phyloP scores from a whole-genome alignment of 2,113 vertebrate genomes.

The Noturus placidus region DNA sequence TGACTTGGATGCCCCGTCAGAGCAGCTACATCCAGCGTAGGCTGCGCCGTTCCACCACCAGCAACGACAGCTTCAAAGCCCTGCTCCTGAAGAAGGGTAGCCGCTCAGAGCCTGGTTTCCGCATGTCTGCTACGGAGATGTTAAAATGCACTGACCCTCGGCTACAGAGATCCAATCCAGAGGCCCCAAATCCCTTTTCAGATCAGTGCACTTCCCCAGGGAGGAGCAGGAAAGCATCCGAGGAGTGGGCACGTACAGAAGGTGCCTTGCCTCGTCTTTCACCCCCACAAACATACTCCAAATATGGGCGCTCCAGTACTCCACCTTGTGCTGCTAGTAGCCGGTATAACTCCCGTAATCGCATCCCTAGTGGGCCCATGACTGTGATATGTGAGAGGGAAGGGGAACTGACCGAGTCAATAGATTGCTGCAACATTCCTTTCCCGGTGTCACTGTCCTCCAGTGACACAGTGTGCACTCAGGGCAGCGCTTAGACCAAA shows the following conservation, averaged over 20 bases:
- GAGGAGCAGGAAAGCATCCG: conserved; percentile 71
- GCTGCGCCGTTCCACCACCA: conserved; percentile 71
- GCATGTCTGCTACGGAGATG: conserved; percentile 87
- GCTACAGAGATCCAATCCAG: conserved; percentile 64
- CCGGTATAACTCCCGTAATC: conserved; percentile 80
- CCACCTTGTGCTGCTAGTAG: conserved; percentile 87
- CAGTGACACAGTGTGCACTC: conserved; percentile 59
- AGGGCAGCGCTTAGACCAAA: conserved; percentile 62
- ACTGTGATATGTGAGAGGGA: conserved; percentile 87
- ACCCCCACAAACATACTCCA: conserved; percentile 57
- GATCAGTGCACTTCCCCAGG: conserved; percentile 59
- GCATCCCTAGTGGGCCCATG: conserved; percentile 87
- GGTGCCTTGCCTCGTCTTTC: conserved; percentile 79
- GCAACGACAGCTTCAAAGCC: conserved; percentile 90
- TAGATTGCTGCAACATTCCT: conserved; percentile 59
- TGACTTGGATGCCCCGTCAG: conserved; percentile 68
- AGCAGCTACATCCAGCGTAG: conserved; percentile 69
- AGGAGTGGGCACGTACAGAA: conserved; percentile 81
- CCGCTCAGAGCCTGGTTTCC: conserved; percentile 75
- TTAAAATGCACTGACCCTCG: conserved; percentile 77
- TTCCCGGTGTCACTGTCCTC: conserved; percentile 50
- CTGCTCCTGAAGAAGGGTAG: conserved; percentile 89
- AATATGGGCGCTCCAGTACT: conserved; percentile 79
- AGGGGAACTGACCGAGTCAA: conserved; percentile 74
- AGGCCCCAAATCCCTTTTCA: conserved; percentile 50